Evolutionary conservation across 2,888 invertebrate species (phyloP), one percentile per base, ranked within the genome.

Genomic region (Caenorhabditis wallacei): DNA sequence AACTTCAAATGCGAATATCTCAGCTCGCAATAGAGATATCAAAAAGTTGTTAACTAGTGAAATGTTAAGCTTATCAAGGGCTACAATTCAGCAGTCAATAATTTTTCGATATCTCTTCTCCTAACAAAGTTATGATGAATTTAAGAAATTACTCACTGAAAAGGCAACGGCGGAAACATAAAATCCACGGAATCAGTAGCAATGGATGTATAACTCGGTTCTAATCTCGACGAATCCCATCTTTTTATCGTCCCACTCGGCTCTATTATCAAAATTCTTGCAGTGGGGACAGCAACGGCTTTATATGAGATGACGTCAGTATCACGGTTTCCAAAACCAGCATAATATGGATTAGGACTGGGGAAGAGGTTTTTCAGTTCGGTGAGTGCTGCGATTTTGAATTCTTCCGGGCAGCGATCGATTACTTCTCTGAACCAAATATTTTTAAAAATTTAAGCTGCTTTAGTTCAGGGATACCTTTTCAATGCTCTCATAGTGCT

Each of bases 341-440:
- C 98, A 93, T 97, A 98, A 93, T 99, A 98, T 0, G 99, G 99
- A 10, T 95, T 95, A 16, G 82, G 68, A 0, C 93, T 92, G 1
- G 98, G 97, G 93, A 99, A 99, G 20, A 99, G 94, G 71, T 96
- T 96, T 92, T 96, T 96, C 90, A 99, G 96, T 92, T 99, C 98
- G 81, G 95, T 95, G 88, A 99, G 94, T 92, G 99, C 99, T 72
- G 96, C 96, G 88, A 98, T 99, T 94, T 99, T 99, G 93, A 99
- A 99, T 93, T 97, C 97, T 93, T 99, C 98, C 0, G 99, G 99
- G 92, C 98, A 98, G 93, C 96, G 96, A 93, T 98, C 98, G 91
- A 99, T 99, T 63, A 99, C 99, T 93, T 99, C 99, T 85, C 98
- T 95, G 91, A 4, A 59, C 22, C 1, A 22, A 40, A 93, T 54